These are phyloP conservation scores for Drosophila paranaensis DNA, from an alignment of 2,888 invertebrate genomes.

Conservation along the genomic window DNA sequence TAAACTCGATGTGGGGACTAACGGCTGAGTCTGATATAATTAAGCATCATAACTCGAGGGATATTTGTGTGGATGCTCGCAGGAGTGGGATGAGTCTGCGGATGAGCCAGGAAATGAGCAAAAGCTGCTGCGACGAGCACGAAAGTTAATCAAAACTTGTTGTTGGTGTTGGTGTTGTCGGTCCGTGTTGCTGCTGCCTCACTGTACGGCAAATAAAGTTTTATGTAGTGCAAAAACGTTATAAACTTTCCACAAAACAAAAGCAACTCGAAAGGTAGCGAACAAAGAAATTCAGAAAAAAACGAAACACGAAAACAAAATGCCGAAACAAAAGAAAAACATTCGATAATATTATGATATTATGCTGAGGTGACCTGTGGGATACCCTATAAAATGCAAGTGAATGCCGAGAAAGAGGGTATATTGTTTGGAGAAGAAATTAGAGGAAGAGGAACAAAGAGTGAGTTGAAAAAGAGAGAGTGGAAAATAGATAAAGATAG, in stretches of 20 bases:
- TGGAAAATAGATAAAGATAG: neutral
- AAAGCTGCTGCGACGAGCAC: constrained; percentile 54
- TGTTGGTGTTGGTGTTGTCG: constrained; percentile 19
- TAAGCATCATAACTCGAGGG: constrained; percentile 76
- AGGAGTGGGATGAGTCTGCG: neutral
- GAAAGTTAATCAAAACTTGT: constrained; percentile 68
- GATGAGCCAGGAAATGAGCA: constrained; percentile 67
- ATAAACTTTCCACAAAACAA: constrained; percentile 55
- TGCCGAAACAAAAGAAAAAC: constrained; percentile 20
- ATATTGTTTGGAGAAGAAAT: neutral
- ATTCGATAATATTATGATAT: constrained; percentile 25
- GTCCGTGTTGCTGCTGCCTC: constrained; percentile 16
- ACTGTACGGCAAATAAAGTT: constrained; percentile 56
- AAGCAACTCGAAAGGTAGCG: constrained; percentile 38
- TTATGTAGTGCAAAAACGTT: constrained; percentile 66
- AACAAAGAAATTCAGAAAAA: constrained; percentile 8
- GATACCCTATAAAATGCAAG: constrained; percentile 12
- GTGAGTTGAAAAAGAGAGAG: neutral
- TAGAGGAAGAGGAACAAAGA: neutral
- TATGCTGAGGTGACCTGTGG: neutral
- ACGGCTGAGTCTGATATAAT: constrained; percentile 65
- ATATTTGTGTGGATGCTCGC: constrained; percentile 58
- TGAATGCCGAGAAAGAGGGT: neutral
- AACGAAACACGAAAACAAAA: neutral
- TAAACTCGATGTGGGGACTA: constrained; percentile 45